Evolutionary conservation across 2,888 invertebrate genomes (phyloP).

Genomic region (Acleris sparsana): DNA sequence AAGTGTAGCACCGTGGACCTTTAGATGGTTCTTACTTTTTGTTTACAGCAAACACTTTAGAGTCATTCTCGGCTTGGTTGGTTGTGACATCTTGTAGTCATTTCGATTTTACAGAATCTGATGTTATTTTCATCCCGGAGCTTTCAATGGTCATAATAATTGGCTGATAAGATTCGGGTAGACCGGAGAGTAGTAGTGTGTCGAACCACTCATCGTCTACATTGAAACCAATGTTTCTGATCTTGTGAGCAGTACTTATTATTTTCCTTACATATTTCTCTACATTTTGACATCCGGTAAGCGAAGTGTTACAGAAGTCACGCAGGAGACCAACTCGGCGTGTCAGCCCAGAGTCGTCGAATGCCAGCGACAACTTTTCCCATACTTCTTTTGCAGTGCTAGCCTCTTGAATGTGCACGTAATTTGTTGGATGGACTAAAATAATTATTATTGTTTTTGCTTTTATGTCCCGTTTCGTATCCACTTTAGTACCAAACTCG

Average conservation of each 20-base stretch:
- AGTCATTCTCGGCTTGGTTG: neutral
- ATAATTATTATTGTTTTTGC: conserved; percentile 24
- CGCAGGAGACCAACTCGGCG: conserved; percentile 5
- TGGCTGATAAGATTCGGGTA: neutral
- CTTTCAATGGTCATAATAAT: neutral
- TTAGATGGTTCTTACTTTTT: too few species aligned
- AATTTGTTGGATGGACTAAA: conserved; percentile 14
- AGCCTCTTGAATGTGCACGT: conserved; percentile 17
- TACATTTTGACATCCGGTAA: neutral
- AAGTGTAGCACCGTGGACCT: too few species aligned
- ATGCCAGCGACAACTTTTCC: conserved; percentile 15
- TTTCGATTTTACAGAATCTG: neutral
- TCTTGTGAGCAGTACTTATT: neutral
- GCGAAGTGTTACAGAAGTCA: neutral
- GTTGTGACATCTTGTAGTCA: neutral
- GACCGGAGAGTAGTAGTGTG: neutral
- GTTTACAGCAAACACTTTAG: too few species aligned
- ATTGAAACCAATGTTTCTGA: conserved; percentile 10
- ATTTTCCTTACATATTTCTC: conserved; percentile 4
- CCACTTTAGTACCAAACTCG: neutral
- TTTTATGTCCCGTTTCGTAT: conserved; percentile 2
- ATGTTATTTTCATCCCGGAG: neutral
- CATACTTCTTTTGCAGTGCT: conserved; percentile 23
- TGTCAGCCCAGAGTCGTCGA: conserved; percentile 16
- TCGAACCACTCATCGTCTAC: conserved; percentile 7